Conservation (phyloP, 53 echinoderm and acorn worm species). For the Antedon mediterranea region DNA sequence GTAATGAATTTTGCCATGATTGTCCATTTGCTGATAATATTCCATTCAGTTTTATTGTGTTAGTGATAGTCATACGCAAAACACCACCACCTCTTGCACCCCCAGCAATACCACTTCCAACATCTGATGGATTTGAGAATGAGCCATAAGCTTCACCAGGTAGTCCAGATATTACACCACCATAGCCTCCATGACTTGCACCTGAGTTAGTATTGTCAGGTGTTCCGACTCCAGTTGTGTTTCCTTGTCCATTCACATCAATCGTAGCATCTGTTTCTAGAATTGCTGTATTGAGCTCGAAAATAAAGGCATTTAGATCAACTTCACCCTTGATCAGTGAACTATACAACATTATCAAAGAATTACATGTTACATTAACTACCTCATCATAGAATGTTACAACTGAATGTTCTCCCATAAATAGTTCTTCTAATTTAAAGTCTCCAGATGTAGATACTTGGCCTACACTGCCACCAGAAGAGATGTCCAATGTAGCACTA, state of each 20-base stretch:
- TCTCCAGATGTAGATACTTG: background rate
- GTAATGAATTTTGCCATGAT: background rate
- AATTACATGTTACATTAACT: background rate
- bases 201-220: conserved; percentile 24
- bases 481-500: background rate
- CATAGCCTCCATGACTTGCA: conserved; percentile 71
- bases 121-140: conserved; percentile 13
- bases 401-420: conserved; percentile 8
- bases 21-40: conserved; percentile 43
- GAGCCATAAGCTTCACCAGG: conserved; percentile 32
- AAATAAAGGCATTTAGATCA: conserved; percentile 6
- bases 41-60: conserved; percentile 40
- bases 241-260: conserved; percentile 40
- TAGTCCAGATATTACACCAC: conserved; percentile 17
- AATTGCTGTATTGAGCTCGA: conserved; percentile 3
- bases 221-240: conserved; percentile 31
- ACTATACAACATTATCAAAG: conserved; percentile 2
- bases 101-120: conserved; percentile 50
- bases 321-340: conserved; percentile 4
- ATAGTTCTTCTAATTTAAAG: conserved; percentile 7
- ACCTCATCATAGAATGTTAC: conserved; percentile 5
- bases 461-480: background rate
- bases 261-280: conserved; percentile 26
- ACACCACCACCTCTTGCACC: conserved; percentile 43
- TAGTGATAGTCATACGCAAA: conserved; percentile 15